Conservation (phyloP, 35 echinoderm and acorn worm species). For the Holothuria glaberrima region DNA sequence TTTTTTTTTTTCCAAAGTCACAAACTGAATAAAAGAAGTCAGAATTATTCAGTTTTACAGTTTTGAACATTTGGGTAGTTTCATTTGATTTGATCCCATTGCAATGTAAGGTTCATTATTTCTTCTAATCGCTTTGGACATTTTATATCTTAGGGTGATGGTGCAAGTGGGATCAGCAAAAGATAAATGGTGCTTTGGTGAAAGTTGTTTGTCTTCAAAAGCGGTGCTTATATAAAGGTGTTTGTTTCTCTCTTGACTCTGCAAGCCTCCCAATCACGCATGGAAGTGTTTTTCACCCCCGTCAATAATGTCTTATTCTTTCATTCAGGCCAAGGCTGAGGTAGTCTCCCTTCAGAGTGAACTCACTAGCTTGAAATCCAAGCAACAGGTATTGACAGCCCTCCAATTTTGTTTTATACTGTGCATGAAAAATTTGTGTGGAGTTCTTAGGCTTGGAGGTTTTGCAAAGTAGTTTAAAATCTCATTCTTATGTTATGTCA, state of each 20-base stretch:
- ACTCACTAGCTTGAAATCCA: constrained; percentile 48
- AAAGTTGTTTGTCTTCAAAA: not conserved
- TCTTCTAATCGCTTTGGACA: not conserved
- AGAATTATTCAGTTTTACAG: too few relatives aligned
- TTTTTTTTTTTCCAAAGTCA: too few relatives aligned
- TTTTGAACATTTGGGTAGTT: too few relatives aligned
- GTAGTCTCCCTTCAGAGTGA: constrained; percentile 46
- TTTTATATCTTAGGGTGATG: not conserved
- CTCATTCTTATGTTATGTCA: too few relatives aligned
- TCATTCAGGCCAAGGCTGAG: constrained; percentile 54
- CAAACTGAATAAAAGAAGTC: too few relatives aligned
- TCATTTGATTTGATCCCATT: too few relatives aligned
- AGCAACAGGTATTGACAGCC: constrained; percentile 31
- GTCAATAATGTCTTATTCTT: constrained; percentile 41
- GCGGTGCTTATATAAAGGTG: not conserved
- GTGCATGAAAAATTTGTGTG: constrained; percentile 27
- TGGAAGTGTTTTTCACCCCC: not conserved
- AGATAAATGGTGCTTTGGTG: not conserved
- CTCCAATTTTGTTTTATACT: constrained; percentile 15
- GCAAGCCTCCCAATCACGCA: not conserved
- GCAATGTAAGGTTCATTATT: too few relatives aligned
- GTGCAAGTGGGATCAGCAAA: not conserved
- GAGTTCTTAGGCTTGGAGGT: too few relatives aligned
- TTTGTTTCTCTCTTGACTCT: not conserved
- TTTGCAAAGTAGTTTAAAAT: too few relatives aligned